Percentiles rank a stretch among this genome's conserved stretches.
Evolutionary conservation across 2,888 invertebrate genomes (phyloP).

Genomic region (Lithosia quadra): DNA sequence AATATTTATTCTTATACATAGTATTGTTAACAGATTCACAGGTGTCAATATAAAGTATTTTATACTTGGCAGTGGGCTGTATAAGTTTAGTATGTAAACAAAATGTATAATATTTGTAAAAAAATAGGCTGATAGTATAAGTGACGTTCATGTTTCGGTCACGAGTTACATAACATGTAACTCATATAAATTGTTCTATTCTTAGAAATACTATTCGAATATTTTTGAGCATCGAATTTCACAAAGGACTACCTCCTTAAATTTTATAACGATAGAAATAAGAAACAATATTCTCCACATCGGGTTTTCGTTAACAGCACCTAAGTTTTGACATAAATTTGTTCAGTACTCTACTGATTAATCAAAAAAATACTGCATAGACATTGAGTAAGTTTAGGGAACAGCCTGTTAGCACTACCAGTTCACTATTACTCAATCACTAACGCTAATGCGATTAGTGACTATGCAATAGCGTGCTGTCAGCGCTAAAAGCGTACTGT

Average conservation of each 20-base stretch:
- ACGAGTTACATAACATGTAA: neutral
- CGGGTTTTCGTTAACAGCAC: constrained; percentile 60
- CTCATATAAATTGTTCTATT: neutral
- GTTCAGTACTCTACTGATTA: constrained; percentile 58
- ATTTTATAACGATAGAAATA: constrained; percentile 26
- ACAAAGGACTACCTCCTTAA: constrained; percentile 11
- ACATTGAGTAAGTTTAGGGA: neutral
- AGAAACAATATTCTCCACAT: constrained; percentile 28
- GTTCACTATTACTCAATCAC: neutral
- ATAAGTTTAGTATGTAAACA: neutral
- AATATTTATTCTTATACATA: constrained; percentile 21
- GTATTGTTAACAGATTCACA: neutral
- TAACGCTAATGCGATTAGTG: neutral
- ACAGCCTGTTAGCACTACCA: neutral
- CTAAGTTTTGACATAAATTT: constrained; percentile 67
- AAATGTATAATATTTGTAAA: neutral
- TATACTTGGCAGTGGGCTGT: constrained; percentile 3
- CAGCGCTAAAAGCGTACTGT: neutral
- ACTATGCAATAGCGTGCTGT: neutral
- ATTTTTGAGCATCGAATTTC: constrained; percentile 37
- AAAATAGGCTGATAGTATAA: neutral
- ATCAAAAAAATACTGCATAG: constrained; percentile 47
- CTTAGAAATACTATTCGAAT: constrained; percentile 23
- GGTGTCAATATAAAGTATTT: neutral
- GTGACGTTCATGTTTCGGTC: neutral